Conservation (phyloP, 2,797 vertebrate genomes). For the Pyrocephalus nanus region DNA sequence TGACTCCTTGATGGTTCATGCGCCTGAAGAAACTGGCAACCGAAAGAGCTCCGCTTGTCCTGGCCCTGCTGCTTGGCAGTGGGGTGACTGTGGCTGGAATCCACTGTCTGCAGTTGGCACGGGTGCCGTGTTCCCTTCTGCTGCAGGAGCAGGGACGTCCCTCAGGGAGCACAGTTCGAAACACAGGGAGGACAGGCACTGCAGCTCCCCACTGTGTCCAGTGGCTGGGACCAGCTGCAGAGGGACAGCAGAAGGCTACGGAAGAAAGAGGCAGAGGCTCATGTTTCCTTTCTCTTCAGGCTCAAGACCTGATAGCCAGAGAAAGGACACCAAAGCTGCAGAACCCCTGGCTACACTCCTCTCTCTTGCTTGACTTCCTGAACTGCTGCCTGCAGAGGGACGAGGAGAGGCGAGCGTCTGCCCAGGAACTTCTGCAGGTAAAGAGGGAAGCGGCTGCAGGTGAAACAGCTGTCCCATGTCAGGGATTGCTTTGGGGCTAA, state of each 20-base stretch:
- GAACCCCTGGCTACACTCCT: background rate
- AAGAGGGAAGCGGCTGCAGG: background rate
- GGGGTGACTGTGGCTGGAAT: too few relatives aligned
- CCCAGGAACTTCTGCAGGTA: conserved; percentile 88
- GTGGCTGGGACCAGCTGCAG: too few relatives aligned
- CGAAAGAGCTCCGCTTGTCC: too few relatives aligned
- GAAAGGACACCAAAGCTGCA: background rate
- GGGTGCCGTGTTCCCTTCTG: background rate
- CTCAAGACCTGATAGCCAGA: background rate
- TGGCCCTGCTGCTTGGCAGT: too few relatives aligned
- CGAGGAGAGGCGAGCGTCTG: conserved; percentile 85
- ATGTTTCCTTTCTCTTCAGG: background rate
- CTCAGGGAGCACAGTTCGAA: too few relatives aligned
- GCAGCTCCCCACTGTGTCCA: too few relatives aligned
- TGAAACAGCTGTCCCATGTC: background rate
- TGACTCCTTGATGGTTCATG: too few relatives aligned
- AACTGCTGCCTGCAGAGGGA: conserved; percentile 90
- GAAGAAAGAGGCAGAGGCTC: background rate
- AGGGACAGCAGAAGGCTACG: too few relatives aligned
- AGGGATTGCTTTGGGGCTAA: background rate
- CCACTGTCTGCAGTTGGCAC: too few relatives aligned
- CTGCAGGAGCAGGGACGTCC: background rate
- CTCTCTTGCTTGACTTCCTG: background rate
- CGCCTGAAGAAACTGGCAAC: too few relatives aligned
- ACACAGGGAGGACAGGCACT: too few relatives aligned